Percentiles rank a stretch among this genome's conserved stretches.
These are phyloP conservation scores for Andinoacara biseriatus DNA, from an alignment of 2,113 vertebrate species.

Conservation along the genomic window DNA sequence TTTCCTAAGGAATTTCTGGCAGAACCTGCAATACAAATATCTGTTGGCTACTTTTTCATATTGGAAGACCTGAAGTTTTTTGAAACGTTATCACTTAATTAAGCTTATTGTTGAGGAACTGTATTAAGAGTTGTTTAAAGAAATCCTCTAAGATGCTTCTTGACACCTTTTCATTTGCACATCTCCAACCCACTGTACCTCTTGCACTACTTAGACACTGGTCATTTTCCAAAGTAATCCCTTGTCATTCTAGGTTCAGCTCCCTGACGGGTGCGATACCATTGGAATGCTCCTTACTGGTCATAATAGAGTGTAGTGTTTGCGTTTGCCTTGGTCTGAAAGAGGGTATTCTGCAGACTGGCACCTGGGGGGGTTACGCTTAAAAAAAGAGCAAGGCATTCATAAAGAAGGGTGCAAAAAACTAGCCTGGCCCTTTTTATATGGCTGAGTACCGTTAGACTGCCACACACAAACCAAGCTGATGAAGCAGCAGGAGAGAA, in stretches of 20 bases:
- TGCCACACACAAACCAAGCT: constrained; percentile 79
- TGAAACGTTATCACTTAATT: background rate
- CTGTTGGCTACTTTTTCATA: background rate
- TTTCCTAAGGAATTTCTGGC: background rate
- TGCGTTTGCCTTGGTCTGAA: constrained; percentile 75
- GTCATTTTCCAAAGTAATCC: constrained; percentile 60
- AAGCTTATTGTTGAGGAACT: no score
- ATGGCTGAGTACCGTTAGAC: constrained; percentile 60
- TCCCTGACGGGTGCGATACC: constrained; percentile 61
- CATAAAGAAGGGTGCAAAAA: constrained; percentile 76
- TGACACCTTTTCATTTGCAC: constrained; percentile 1
- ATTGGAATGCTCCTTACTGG: constrained; percentile 71
- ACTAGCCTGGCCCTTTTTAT: constrained; percentile 74
- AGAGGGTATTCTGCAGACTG: constrained; percentile 71
- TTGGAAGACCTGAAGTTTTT: background rate
- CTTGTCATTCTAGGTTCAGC: constrained; percentile 48
- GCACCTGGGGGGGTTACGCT: constrained; percentile 71
- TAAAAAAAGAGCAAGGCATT: constrained; percentile 80
- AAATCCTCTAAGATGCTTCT: background rate
- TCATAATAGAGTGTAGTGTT: constrained; percentile 76
- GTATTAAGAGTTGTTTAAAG: background rate
- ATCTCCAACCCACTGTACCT: constrained; percentile 28
- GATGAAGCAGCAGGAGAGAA: constrained; percentile 77
- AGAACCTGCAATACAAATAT: background rate
- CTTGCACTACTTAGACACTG: constrained; percentile 35